Conservation (phyloP, 2,888 invertebrate species). For the Cerastis rubricosa region DNA sequence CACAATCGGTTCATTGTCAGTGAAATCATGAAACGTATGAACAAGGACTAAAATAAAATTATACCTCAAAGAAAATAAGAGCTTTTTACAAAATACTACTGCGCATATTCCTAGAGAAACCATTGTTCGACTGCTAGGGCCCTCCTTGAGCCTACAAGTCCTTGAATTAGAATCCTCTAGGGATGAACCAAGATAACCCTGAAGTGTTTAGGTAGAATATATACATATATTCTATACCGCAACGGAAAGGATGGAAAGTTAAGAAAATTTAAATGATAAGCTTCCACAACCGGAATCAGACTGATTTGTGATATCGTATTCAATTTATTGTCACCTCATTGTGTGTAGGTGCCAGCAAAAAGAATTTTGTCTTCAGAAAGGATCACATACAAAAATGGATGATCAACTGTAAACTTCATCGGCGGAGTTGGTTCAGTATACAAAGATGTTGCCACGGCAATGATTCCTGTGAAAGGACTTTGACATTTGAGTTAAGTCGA, state of each 20-base stretch:
- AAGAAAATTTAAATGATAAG: conserved; percentile 5
- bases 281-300: not conserved
- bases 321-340: conserved; percentile 35
- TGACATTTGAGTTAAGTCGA: not conserved
- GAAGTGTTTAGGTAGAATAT: not conserved
- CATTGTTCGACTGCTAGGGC: not conserved
- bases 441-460: conserved; percentile 3
- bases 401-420: conserved; percentile 59
- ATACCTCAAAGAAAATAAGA: not conserved
- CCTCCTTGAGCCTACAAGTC: no score
- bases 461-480: conserved; percentile 17
- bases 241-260: not conserved
- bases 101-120: conserved; percentile 1
- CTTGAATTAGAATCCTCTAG: not conserved
- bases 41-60: not conserved
- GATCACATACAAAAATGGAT: conserved; percentile 63
- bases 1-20: conserved; percentile 28
- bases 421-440: conserved; percentile 23
- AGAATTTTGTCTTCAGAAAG: conserved; percentile 62
- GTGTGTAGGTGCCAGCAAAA: conserved; percentile 62
- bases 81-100: not conserved
- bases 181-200: not conserved
- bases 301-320: not conserved
- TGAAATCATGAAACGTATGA: not conserved
- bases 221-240: not conserved